phyloP scores from a whole-genome alignment of 1,140 invertebrate genomes.

The Anastatus disparis region DNA sequence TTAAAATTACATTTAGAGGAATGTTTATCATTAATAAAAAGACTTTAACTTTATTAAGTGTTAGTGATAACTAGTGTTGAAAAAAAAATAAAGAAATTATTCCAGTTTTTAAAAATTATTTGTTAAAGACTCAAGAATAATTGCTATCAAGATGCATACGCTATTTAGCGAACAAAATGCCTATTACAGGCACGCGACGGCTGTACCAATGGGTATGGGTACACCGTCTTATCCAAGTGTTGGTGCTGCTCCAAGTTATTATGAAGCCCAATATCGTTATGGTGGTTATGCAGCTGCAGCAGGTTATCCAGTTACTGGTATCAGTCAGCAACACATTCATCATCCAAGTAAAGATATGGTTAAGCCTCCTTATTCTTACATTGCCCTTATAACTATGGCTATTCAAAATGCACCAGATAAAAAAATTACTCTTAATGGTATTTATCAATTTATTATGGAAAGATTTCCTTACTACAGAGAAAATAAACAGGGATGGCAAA shows the following conservation, averaged over 20 bases:
- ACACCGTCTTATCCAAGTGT: constrained; percentile 59
- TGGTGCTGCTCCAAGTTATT: constrained; percentile 54
- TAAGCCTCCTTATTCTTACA: constrained; percentile 98
- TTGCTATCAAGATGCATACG: constrained; percentile 78
- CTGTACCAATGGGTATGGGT: constrained; percentile 62
- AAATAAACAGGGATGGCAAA: constrained; percentile 96
- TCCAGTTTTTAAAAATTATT: background rate
- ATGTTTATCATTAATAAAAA: background rate
- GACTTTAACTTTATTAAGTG: background rate
- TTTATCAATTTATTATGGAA: constrained; percentile 99
- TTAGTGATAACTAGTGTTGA: background rate
- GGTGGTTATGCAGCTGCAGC: constrained; percentile 65
- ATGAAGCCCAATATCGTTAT: constrained; percentile 66
- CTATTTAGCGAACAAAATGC: constrained; percentile 88
- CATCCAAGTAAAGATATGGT: constrained; percentile 81
- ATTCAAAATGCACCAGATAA: constrained; percentile 94
- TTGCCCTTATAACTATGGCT: constrained; percentile 98
- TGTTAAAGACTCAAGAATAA: too few species aligned
- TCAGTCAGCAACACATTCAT: constrained; percentile 74
- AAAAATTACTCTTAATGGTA: constrained; percentile 95
- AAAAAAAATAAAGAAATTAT: background rate
- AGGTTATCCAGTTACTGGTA: constrained; percentile 66
- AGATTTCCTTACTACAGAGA: constrained; percentile 97
- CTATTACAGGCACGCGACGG: constrained; percentile 69
- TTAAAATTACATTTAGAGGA: background rate